These are phyloP conservation scores for western clawed frog (Xenopus tropicalis) DNA, from an alignment of 2,113 vertebrate species.

Conservation along the genomic window DNA sequence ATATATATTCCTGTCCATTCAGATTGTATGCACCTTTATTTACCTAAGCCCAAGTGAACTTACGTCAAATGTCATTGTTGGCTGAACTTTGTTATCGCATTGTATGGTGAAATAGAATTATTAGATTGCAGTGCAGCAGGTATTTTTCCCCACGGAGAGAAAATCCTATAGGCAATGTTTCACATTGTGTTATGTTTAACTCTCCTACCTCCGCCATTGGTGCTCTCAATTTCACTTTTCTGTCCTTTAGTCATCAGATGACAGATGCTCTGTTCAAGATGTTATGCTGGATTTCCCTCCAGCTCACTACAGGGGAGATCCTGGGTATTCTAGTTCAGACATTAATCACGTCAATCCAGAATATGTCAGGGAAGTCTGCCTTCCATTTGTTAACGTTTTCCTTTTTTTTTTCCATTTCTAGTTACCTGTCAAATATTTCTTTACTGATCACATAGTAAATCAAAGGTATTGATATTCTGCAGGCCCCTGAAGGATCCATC, in stretches of 20 bases:
- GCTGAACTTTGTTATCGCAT: too few relatives aligned
- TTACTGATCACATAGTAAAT: neutral
- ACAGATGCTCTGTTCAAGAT: conserved; percentile 42
- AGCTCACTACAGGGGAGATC: conserved; percentile 41
- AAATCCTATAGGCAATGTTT: conserved; percentile 37
- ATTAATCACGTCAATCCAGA: conserved; percentile 31
- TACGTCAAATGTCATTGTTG: too few relatives aligned
- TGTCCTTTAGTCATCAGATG: conserved; percentile 30
- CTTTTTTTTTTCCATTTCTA: conserved; percentile 12
- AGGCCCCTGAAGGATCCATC: neutral
- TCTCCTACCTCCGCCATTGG: conserved; percentile 29
- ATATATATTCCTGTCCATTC: too few relatives aligned
- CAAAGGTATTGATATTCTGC: conserved; percentile 16
- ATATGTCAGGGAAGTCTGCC: conserved; percentile 26
- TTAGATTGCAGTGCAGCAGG: neutral
- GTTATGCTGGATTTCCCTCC: conserved; percentile 35
- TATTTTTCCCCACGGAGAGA: neutral
- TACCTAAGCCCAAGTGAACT: too few relatives aligned
- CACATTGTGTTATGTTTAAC: conserved; percentile 28
- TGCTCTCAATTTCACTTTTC: conserved; percentile 17
- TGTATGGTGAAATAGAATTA: too few relatives aligned
- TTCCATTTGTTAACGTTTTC: neutral
- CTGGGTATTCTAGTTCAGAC: conserved; percentile 24
- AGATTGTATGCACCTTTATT: too few relatives aligned
- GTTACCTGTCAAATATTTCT: conserved; percentile 5